Evolutionary conservation across 92 coral and sea anemone genomes (phyloP), one percentile per base, ranked within the genome.

Genomic region (Paragorgia papillata): DNA sequence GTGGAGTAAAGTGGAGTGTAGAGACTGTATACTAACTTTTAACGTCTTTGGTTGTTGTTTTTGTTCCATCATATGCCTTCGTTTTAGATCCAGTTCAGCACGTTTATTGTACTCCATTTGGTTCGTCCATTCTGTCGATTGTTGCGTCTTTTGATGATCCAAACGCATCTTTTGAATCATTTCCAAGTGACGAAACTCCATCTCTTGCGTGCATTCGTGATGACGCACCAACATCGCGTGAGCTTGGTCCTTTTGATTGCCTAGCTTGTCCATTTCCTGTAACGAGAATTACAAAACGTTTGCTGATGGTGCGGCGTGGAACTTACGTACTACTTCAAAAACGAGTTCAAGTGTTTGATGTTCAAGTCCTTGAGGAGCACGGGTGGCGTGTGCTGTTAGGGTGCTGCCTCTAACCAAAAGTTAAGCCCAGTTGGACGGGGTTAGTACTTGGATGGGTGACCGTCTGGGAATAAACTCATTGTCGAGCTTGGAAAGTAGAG

Each of bases 41-140:
- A 95, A 82, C 7, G 99, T 95, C 81, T 95, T 95, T 30, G 99
- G 99, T 66, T 95, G 99, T 81, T 91, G 96, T 79, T 89, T 95
- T 26, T 89, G 97, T 73, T 91, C 99, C 48, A 84, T 87, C 53
- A 85, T 30, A 41, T 95, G 99, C 62, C 88, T 89, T 62, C 90
- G 90, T 67, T 92, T 80, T 7, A 95, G 89, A 37, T 95, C 99
- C 25, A 91, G 82, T 79, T 95, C 99, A 1, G 92, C 88, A 58
- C 91, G 85, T 54, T 91, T 95, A 77, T 95, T 95, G 75, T 95
- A 95, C 44, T 95, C 99, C 89, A 89, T 92, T 82, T 95, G 99
- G 71, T 86, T 91, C 55, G 85, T 86, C 92, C 95, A 89, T 53
- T 95, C 99, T 2, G 99, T 95, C 19, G 87, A 80, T 75, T 95